Percentiles rank a stretch among this genome's conserved stretches.
Evolutionary conservation across 1,140 invertebrate species (phyloP).

Genomic region (Lysiphlebus fabarum): DNA sequence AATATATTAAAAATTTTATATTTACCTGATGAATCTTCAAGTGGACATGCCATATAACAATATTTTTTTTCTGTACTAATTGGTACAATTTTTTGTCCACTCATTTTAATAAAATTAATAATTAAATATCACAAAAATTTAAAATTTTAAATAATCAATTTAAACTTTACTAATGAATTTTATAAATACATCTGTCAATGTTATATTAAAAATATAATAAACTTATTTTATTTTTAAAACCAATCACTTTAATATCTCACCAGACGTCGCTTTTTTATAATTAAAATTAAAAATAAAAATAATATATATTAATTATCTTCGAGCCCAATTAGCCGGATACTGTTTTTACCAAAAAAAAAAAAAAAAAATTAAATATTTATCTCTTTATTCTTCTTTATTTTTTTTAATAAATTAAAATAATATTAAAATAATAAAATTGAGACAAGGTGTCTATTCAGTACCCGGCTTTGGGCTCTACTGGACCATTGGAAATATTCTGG

Average conservation of each 20-base stretch:
- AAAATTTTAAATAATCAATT: constrained; percentile 48
- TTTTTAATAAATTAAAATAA: background rate
- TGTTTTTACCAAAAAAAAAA: too few relatives aligned
- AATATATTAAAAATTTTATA: background rate
- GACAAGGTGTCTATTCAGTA: constrained; percentile 24
- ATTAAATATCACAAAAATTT: constrained; percentile 48
- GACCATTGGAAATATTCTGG: constrained; percentile 11
- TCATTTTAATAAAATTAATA: constrained; percentile 44
- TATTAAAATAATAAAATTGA: constrained; percentile 7
- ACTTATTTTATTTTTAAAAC: too few relatives aligned
- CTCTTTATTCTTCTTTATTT: background rate
- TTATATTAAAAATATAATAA: too few relatives aligned
- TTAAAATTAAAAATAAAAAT: too few relatives aligned
- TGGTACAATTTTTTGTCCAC: constrained; percentile 35
- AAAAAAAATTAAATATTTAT: too few relatives aligned
- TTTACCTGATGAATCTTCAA: constrained; percentile 42
- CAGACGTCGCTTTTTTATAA: too few relatives aligned
- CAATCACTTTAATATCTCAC: too few relatives aligned
- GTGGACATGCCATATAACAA: constrained; percentile 47
- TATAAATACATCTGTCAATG: too few relatives aligned
- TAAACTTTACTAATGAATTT: too few relatives aligned
- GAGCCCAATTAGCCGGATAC: too few relatives aligned
- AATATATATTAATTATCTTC: too few relatives aligned
- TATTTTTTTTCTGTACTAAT: constrained; percentile 35
- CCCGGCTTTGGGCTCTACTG: constrained; percentile 30